Percentiles rank a stretch among this genome's conserved stretches.
phyloP scores from a whole-genome alignment of 2,797 vertebrate genomes.

The Margarornis squamiger region DNA sequence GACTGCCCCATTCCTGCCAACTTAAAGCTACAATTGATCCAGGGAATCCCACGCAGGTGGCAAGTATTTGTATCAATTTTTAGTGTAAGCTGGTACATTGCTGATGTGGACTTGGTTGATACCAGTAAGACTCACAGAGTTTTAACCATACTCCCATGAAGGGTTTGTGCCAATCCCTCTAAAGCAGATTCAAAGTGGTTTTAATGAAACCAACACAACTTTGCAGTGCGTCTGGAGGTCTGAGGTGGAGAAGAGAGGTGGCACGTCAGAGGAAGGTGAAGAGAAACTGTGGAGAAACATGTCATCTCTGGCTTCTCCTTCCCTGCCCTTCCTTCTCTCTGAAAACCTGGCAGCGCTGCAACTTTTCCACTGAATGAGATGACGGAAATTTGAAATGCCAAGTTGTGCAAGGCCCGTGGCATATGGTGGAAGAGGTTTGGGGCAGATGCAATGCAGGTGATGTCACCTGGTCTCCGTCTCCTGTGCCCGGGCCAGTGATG shows the following conservation, averaged over 20 bases:
- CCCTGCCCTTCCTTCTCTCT: not conserved
- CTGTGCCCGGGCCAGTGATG: rapidly evolving
- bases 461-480: not conserved
- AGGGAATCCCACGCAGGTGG: not conserved
- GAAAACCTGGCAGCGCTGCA: not conserved
- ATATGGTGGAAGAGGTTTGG: not conserved
- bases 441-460: not conserved
- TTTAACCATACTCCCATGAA: not conserved
- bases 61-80: not conserved
- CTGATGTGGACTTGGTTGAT: rapidly evolving
- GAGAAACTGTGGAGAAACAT: rapidly evolving
- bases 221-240: not conserved
- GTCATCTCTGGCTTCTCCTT: not conserved
- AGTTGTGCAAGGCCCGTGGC: not conserved
- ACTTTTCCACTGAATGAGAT: not conserved
- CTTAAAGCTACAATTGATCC: not conserved
- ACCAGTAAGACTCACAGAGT: not conserved
- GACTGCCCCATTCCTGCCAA: rapidly evolving
- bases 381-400: not conserved
- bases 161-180: not conserved
- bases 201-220: not conserved
- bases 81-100: not conserved
- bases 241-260: not conserved
- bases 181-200: not conserved
- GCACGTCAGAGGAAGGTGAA: rapidly evolving